Base-by-base conservation (phyloP, 2,888 invertebrate genomes). In the Synanthedon tipuliformis region DNA sequence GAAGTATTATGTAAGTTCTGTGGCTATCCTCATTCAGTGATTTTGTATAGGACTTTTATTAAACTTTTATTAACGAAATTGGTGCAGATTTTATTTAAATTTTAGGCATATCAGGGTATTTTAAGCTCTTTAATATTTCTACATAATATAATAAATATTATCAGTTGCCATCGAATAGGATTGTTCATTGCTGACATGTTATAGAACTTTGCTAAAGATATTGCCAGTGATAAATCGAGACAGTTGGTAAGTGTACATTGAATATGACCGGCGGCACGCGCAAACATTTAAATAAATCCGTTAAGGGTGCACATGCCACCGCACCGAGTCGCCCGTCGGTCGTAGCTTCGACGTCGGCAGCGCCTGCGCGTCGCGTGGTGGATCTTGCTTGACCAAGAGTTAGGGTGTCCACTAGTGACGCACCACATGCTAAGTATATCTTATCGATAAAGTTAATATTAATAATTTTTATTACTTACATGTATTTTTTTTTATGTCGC, bases 281-380 rank as follows among this genome's bases (percentile, higher is more conserved):
- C 73, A 71, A 69, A 65, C 71, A 74, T 71, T 78, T 71, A 73
- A 76, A 80, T 80, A 85, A 86, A 86, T 86, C 86, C 85, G 85
- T 86, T 86, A 85, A 77, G 78, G 74, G 75, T 65, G 72, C 81
- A 81, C 45, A 45, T 45, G 45, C 45, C 45, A 16, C 23, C 12
- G 49, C 49, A 12, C 18, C 49, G 49, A 16, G 45, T 79, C 78
- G 76, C 69, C 69, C 63, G 68, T 62, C 64, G 66, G 66, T 57
- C 45, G 13, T 15, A 1, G 45, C 45, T 13, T 15, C 45, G n/a
- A 13, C 15, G 52, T 34, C 34, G 34, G 34, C 34, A 34, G 34
- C 34, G 34, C 34, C 52, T 53, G 62, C 63, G 62, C 66, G 66
- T 69, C 72, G 76, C 73, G 69, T 70, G 71, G 73, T 71, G 75